Evolutionary conservation across 2,113 vertebrate species (phyloP).

Genomic region (Dendropsophus ebraccatus): DNA sequence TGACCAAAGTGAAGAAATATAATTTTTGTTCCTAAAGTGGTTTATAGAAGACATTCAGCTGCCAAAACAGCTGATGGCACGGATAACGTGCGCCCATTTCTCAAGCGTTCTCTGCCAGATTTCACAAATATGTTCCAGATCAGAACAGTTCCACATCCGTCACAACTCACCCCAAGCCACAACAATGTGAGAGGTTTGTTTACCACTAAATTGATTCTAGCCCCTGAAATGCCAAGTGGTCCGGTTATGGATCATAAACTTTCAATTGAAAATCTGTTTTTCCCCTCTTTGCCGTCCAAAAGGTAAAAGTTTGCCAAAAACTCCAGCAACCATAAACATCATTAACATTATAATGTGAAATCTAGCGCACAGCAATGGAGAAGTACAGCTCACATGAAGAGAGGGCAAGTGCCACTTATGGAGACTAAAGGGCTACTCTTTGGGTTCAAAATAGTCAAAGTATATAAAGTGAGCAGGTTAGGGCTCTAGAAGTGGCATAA

Average conservation of each 20-base stretch:
- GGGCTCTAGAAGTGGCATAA: too few relatives aligned
- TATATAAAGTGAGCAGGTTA: too few relatives aligned
- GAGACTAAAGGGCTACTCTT: slow-evolving; percentile 12
- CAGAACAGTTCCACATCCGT: background rate
- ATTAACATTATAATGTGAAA: slow-evolving; percentile 28
- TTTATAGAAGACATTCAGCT: background rate
- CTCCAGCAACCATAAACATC: slow-evolving; percentile 11
- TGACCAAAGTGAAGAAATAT: background rate
- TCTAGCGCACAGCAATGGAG: slow-evolving; percentile 5
- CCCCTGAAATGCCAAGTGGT: slow-evolving; percentile 22
- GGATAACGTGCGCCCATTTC: background rate
- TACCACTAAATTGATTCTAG: slow-evolving; percentile 36
- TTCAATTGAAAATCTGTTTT: slow-evolving; percentile 31
- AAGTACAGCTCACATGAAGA: background rate
- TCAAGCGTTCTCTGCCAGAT: background rate
- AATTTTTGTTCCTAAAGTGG: background rate
- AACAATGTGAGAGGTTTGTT: slow-evolving; percentile 16
- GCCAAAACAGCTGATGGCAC: slow-evolving; percentile 7
- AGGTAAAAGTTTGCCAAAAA: slow-evolving; percentile 19
- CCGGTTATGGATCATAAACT: slow-evolving; percentile 15
- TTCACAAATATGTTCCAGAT: slow-evolving; percentile 5
- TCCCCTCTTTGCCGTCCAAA: background rate
- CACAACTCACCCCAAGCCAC: background rate
- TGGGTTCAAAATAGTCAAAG: background rate
- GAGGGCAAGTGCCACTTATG: background rate